A percentile compares a stretch with the other conserved stretches of the same genome.
phyloP scores from a whole-genome alignment of 2,797 vertebrate genomes.

The Paguma larvata region DNA sequence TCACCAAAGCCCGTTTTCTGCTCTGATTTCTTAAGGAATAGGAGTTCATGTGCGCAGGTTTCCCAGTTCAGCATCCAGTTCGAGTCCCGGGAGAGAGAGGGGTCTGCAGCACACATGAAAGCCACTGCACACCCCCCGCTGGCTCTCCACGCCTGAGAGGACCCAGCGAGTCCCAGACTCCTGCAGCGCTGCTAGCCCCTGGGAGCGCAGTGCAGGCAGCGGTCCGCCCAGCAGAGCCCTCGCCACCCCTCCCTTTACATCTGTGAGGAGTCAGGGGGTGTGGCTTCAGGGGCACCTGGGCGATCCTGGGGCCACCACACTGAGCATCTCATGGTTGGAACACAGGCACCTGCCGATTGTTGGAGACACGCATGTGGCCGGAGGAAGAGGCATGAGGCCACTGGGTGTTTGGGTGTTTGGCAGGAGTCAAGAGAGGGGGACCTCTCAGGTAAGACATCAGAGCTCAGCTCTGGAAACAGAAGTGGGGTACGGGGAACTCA shows the following conservation, averaged over 20 bases:
- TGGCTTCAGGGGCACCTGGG: neutral
- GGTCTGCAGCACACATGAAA: neutral
- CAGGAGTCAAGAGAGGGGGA: accelerated
- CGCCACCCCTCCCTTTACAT: accelerated
- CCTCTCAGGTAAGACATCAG: neutral
- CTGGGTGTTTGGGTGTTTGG: neutral
- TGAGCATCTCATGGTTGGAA: neutral
- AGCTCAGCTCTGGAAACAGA: neutral
- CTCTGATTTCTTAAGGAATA: neutral
- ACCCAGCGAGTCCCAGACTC: too few species aligned
- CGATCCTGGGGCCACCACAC: accelerated
- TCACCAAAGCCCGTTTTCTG: accelerated
- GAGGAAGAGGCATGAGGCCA: neutral
- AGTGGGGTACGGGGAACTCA: too few species aligned
- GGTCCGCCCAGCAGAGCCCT: accelerated
- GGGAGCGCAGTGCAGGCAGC: neutral
- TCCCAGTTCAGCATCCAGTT: slow-evolving; percentile 17
- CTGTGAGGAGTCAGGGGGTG: accelerated
- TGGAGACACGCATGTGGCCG: neutral
- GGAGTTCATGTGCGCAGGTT: slow-evolving; percentile 57
- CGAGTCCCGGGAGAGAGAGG: slow-evolving; percentile 12
- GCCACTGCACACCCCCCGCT: neutral
- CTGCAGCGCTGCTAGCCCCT: neutral
- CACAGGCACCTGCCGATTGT: accelerated
- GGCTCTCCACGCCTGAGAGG: neutral